These are phyloP conservation scores for Cetonia aurata DNA, from an alignment of 2,888 invertebrate species.

Conservation along the genomic window DNA sequence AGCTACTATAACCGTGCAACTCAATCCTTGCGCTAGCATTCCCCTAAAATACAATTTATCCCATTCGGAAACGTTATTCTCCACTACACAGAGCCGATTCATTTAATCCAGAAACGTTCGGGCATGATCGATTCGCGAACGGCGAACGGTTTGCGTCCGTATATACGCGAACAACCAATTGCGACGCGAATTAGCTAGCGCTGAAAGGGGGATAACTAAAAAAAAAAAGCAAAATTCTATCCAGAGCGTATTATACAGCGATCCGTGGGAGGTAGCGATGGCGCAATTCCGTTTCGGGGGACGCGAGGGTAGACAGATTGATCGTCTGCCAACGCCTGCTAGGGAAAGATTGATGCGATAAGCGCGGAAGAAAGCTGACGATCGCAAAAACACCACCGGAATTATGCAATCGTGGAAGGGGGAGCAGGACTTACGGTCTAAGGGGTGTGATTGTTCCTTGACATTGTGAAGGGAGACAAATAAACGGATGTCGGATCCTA, in stretches of 20 bases:
- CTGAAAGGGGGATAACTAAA: neutral
- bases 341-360: constrained; percentile 61
- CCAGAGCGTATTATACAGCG: constrained; percentile 13
- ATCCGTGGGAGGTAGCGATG: neutral
- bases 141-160: neutral
- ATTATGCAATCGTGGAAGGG: too few relatives aligned
- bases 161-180: constrained; percentile 1
- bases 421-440: too few relatives aligned
- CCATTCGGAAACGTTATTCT: neutral
- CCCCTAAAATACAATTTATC: neutral
- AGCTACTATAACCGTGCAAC: neutral
- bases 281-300: neutral
- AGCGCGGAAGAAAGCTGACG: constrained; percentile 52
- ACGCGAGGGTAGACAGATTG: constrained; percentile 57
- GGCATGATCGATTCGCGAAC: constrained; percentile 4
- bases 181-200: constrained; percentile 24
- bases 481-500: too few relatives aligned
- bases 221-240: neutral
- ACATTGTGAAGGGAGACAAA: too few relatives aligned
- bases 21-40: neutral
- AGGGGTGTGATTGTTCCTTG: too few relatives aligned
- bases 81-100: neutral
- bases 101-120: neutral
- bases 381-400: constrained; percentile 29
- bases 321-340: constrained; percentile 59